Evolutionary conservation across 2,888 invertebrate species (phyloP).

Genomic region (Argyresthia goedartella): DNA sequence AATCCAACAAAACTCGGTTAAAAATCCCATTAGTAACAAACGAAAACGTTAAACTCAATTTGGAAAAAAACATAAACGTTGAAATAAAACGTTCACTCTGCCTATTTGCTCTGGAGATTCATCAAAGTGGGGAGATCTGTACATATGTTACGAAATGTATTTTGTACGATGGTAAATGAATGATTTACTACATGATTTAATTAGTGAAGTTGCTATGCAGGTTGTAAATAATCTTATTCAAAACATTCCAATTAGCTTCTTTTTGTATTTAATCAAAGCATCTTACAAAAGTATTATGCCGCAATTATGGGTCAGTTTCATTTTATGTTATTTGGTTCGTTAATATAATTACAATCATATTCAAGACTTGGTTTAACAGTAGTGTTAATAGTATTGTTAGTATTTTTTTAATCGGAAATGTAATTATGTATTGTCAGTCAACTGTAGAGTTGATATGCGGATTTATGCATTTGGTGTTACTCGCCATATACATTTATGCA

Average conservation of each 20-base stretch:
- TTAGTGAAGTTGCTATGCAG: background rate
- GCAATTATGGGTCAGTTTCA: constrained; percentile 5
- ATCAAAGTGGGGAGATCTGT: background rate
- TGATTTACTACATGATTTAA: background rate
- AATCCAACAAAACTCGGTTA: background rate
- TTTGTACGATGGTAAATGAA: background rate
- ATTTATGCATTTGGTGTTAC: too few species aligned
- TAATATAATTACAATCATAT: too few species aligned
- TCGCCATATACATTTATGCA: too few species aligned
- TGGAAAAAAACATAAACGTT: background rate
- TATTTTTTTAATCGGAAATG: too few species aligned
- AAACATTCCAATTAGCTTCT: background rate
- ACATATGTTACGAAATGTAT: background rate
- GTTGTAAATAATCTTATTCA: background rate
- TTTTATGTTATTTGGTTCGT: background rate
- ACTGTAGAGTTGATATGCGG: too few species aligned
- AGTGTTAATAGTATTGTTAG: too few species aligned
- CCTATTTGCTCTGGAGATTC: background rate
- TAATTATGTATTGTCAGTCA: too few species aligned
- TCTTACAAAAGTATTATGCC: background rate
- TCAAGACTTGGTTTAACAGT: too few species aligned
- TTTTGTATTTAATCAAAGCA: background rate
- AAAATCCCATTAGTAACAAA: background rate
- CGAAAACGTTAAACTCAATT: background rate
- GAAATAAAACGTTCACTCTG: background rate